Base-by-base conservation (phyloP, 2,113 vertebrate genomes). In the western clawed frog (Xenopus tropicalis) region DNA sequence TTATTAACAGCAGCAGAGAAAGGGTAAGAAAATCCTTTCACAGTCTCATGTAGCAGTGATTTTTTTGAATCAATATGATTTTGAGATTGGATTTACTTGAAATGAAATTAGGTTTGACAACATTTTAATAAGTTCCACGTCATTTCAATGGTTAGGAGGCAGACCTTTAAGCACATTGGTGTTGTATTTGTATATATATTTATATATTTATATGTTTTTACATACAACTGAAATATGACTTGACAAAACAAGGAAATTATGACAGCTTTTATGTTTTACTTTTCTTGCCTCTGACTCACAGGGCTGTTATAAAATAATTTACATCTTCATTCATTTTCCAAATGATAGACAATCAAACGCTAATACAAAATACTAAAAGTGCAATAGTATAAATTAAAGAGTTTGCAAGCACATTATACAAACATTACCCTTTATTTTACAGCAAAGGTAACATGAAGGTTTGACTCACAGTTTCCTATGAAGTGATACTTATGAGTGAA, bases 371-470 rank as follows among this genome's bases (percentile, higher is more conserved):
- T 93, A 91, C 92, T 94, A 93, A 97, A 95, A 97, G 95, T 96
- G 94, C 95, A 95, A 92, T 87, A 92, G 90, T 93, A 90, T 90
- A 96, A 97, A 97, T 94, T 94, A 95, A 37, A 95, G 93, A 97
- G 91, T 94, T 95, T 94, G 90, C 93, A 81, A 91, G 93, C 92
- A 94, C 93, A 87, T 93, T 89, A 93, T 94, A 93, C 88, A 95
- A 95, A 96, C 91, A 88, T 90, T 88, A 87, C 85, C 78, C 86
- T 87, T 96, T 93, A 91, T 94, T 90, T 86, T 91, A 90, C 87
- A 91, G 82, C 82, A 88, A 81, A 80, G 84, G 88, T 91, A 92
- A 87, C 70, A 88, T 57, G 81, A 82, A 86, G 44, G 89, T 90
- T 89, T 94, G 91, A 91, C 90, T 94, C 95, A 95, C 94, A 93